Base-by-base conservation (phyloP, 2,888 invertebrate species). In the Melanostoma scalare region DNA sequence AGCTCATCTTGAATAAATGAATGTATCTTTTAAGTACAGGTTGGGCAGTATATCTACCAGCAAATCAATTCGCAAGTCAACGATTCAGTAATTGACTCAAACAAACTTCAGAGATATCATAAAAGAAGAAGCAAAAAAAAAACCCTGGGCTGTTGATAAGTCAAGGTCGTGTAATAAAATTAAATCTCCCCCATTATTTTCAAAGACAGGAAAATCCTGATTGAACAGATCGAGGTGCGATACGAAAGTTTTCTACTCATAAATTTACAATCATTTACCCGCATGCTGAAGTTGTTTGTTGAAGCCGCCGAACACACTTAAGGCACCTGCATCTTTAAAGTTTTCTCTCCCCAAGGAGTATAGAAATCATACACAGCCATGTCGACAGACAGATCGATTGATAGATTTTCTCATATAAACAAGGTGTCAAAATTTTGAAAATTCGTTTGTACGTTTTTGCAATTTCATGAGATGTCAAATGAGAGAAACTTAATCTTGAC, bases 201-300 rank as follows among this genome's bases (percentile, higher is more conserved):
- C n/a, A 30, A 55, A 71, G 78, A 78, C 71, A 50, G 35, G 84
- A 75, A 84, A 84, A 84, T 84, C 84, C 74, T 74, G 84, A 53
- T 75, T 58, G n/a, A n/a, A 2, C 2, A 53, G 74, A 84, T 78
- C 55, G 48, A 38, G 31, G 55, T 56, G 31, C 42, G 74, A 84
- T 84, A 74, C 53, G 78, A 84, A 69, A 74, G 82, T 75, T 79
- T 71, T 75, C 67, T 78, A 71, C 65, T 69, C 69, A 78, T 84
- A 74, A 74, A 78, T 78, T 74, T 78, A 60, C 78, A 74, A 78
- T 74, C 58, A 75, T 65, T 78, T 67, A 60, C 40, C 20, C 6
- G 55, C 40, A 63, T 65, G 77, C 44, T 42, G 50, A 30, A 35
- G 58, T 42, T 44, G 10, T 6, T 40, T 38, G 44, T 4, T 55